These are phyloP conservation scores for Cygnus buccinator DNA, from an alignment of 2,113 vertebrate genomes.

Conservation along the genomic window DNA sequence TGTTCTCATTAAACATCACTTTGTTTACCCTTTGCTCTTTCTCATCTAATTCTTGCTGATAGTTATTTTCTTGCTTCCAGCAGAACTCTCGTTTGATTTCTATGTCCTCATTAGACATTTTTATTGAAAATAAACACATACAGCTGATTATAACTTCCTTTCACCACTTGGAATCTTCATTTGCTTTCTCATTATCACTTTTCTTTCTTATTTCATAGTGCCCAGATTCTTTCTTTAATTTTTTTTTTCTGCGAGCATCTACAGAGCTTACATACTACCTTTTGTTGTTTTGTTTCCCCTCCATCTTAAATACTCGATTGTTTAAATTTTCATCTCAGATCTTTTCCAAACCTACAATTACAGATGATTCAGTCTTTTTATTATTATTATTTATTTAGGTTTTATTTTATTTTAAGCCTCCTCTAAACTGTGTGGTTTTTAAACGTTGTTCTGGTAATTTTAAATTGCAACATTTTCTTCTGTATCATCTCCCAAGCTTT, in stretches of 20 bases:
- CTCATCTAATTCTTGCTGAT: background rate
- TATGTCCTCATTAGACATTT: background rate
- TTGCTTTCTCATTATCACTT: background rate
- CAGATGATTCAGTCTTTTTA: background rate
- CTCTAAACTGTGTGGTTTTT: background rate
- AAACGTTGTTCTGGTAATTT: background rate
- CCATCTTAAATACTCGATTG: background rate
- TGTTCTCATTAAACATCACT: background rate
- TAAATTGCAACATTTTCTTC: background rate
- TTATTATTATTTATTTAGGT: background rate
- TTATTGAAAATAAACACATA: background rate
- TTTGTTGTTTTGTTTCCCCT: background rate
- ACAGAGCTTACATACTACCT: background rate
- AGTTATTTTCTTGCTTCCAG: background rate
- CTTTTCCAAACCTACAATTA: background rate
- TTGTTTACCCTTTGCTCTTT: slow-evolving; percentile 5
- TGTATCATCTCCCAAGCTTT: background rate
- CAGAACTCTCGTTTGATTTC: background rate
- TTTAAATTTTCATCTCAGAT: background rate
- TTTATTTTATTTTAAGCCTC: background rate
- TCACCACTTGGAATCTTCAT: background rate
- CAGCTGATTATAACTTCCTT: background rate
- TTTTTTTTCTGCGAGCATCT: background rate
- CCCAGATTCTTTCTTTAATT: background rate
- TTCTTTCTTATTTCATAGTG: background rate